Conservation (phyloP, 2,113 vertebrate species). For the Pangasianodon hypophthalmus region DNA sequence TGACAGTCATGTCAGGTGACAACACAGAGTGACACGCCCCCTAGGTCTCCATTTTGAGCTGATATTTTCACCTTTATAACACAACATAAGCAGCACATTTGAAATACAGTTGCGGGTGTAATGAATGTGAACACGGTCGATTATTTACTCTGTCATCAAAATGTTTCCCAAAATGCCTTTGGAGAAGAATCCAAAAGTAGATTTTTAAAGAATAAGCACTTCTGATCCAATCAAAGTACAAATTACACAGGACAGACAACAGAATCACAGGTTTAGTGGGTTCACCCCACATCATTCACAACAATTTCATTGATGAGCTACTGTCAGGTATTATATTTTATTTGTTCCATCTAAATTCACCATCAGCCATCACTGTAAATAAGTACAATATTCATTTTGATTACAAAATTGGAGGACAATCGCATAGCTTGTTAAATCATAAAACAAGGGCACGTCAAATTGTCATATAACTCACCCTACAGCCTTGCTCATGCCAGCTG, state of each 20-base stretch:
- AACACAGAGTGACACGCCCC: background rate
- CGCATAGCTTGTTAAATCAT: background rate
- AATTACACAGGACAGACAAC: background rate
- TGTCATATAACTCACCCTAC: constrained; percentile 75
- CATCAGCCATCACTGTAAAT: no score
- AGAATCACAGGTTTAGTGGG: background rate
- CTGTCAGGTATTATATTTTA: no score
- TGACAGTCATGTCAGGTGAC: background rate
- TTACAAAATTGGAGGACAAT: no score
- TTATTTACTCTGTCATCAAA: no score
- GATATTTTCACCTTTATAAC: background rate
- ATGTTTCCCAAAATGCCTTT: no score
- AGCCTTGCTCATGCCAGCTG: constrained; percentile 84
- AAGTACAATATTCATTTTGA: no score
- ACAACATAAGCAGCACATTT: background rate
- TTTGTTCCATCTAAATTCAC: background rate
- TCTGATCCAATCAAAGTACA: no score
- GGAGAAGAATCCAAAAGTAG: no score
- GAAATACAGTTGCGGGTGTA: no score
- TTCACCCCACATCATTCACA: no score
- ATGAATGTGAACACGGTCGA: no score
- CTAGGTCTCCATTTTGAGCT: background rate
- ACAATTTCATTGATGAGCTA: background rate
- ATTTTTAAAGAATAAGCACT: no score
- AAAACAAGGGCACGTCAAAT: background rate